Conservation (phyloP, 2,888 invertebrate species). For the Drosophila buzzatii region DNA sequence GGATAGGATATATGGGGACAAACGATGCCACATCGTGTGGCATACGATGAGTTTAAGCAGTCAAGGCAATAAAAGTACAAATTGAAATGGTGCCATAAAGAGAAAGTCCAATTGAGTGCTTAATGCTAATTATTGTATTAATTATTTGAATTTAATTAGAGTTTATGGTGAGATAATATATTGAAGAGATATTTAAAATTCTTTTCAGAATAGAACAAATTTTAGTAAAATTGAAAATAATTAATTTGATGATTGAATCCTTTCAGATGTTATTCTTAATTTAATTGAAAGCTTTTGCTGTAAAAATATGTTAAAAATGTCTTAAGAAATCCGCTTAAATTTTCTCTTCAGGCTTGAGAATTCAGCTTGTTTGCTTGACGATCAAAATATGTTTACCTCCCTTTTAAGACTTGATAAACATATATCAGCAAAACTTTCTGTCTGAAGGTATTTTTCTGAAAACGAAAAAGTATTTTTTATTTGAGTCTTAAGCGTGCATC, state of each 20-base stretch:
- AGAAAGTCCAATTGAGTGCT: constrained; percentile 10
- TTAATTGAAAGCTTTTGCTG: background rate
- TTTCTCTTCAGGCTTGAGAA: background rate
- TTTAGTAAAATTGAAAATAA: background rate
- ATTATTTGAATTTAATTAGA: background rate
- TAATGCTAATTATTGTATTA: constrained; percentile 11
- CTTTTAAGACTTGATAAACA: background rate
- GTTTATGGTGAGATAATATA: background rate
- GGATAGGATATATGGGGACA: constrained; percentile 5
- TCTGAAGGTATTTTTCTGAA: background rate
- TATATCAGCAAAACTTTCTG: background rate
- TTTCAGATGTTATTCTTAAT: background rate
- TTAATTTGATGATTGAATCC: background rate
- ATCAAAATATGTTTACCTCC: background rate
- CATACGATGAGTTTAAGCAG: constrained; percentile 9
- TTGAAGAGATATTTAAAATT: background rate
- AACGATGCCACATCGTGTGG: background rate
- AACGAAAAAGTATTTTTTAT: background rate
- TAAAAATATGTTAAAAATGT: background rate
- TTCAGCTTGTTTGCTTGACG: background rate
- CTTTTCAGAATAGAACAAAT: background rate
- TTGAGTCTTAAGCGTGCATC: constrained; percentile 3
- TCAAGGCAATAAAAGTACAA: constrained; percentile 15
- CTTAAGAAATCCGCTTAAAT: background rate
- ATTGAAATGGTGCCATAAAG: constrained; percentile 14